These are phyloP conservation scores for Porites rus DNA, from an alignment of 92 coral and sea anemone species.

Conservation along the genomic window DNA sequence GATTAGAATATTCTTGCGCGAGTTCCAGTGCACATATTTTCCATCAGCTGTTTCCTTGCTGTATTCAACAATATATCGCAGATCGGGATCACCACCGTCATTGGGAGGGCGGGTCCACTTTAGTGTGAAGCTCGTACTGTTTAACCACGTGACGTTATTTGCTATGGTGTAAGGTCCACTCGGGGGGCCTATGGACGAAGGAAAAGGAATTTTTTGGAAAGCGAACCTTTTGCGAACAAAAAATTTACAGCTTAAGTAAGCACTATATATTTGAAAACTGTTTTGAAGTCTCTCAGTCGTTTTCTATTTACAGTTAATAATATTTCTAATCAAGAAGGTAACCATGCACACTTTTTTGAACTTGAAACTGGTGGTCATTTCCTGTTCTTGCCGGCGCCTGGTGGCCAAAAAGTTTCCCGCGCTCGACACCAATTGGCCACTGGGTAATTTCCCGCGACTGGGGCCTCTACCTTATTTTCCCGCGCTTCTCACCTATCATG, in stretches of 20 bases:
- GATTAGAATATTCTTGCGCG: constrained; percentile 61
- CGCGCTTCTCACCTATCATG: neutral
- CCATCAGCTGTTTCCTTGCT: constrained; percentile 67
- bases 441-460: neutral
- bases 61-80: constrained; percentile 77
- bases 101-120: constrained; percentile 82
- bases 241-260: too few relatives aligned
- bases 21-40: constrained; percentile 70
- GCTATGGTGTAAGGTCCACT: constrained; percentile 73
- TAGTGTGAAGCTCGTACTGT: constrained; percentile 70
- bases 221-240: too few relatives aligned
- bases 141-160: constrained; percentile 68
- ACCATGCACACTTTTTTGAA: too few relatives aligned
- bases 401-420: constrained; percentile 1
- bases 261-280: too few relatives aligned
- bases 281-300: too few relatives aligned
- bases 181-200: constrained; percentile 72
- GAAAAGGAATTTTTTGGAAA: neutral
- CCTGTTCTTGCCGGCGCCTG: too few relatives aligned
- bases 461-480: neutral
- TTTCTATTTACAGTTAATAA: too few relatives aligned
- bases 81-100: constrained; percentile 79
- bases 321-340: too few relatives aligned
- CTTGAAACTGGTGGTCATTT: too few relatives aligned
- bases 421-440: neutral